Evolutionary conservation across 1,140 invertebrate species (phyloP), one percentile per base, ranked within the genome.

Genomic region (Semibalanus balanoides): DNA sequence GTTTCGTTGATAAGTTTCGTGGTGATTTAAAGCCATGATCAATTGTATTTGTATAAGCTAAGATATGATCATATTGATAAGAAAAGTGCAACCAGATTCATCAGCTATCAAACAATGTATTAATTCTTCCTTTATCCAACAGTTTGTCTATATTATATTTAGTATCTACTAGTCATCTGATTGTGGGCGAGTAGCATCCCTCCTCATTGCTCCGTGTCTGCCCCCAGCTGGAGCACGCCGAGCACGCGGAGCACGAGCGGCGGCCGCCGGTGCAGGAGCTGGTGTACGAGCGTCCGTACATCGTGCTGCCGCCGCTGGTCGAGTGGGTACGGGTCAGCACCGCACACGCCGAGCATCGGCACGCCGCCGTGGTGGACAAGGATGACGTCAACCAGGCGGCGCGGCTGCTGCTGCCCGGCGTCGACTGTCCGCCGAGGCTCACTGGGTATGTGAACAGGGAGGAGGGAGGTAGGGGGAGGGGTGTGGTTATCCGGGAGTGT

Each of bases 381-480:
- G 92, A 95, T 82, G 93, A 96, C 82, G 89, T 95, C 17, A 88
- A 91, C 87, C 93, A 96, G 84, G 92, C 93, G 0, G 93, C 93
- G 0, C 83, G 94, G 51, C 82, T 96, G 28, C 85, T 96, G 22
- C 84, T 96, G 40, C 93, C 94, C 0, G 92, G 93, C 31, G 92
- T 94, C 0, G 93, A 95, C 82, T 95, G 93, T 83, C 93, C 93
- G 22, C 88, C 93, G 0, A 83, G 93, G 77, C 87, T 90, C 17
- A 86, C 93, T 75, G 83, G 83, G 83, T 85, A 79, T 80, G 80
- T 79, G 51, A 19, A 64, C 51, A 14, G 51, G 1, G 7, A 7
- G 7, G 51, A 14, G 14, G 22, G 7, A 22, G 51, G 22, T 19
- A 25, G 51, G 51, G 51, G 7, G 14, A 25, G 51, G 7, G 51